Base-by-base conservation (phyloP, 1,140 invertebrate species). In the Cherax destructor region DNA sequence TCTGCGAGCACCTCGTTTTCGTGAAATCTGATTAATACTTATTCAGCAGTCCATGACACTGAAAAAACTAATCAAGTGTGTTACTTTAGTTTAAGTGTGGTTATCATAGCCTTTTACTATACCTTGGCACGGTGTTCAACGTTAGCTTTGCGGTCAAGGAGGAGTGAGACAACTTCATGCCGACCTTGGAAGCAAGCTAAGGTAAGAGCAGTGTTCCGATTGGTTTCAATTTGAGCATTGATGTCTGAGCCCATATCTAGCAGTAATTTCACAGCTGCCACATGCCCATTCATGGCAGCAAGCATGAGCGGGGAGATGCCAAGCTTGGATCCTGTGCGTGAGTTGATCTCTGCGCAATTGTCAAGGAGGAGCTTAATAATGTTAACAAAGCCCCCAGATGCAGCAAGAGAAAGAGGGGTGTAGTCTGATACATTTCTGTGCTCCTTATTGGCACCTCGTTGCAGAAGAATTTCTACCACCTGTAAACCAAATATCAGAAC, bases 241-340 rank as follows among this genome's bases (percentile, higher is more conserved):
- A 99, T 99, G 94, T 99, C 99, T 94, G 98, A 99, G 86, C 99
- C 99, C 97, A 98, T 99, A 94, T 99, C 99, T 81, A 99, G 95
- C 24, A 99, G 95, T 80, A 99, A 95, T 94, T 95, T 95, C n/a
- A 96, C 96, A 47, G 96, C 96, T 47, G 95, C 96, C 50, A 98
- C 98, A 95, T 99, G 99, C 0, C 99, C 99, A 96, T 99, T 99
- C 99, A 99, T 99, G 10, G 99, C 98, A 41, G 99, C 99, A 93
- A 99, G 95, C 99, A 99, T 99, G 41, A 99, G 95, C 4, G 99
- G 99, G 0, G 99, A 99, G 93, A 99, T 99, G 79, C 99, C 99
- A 69, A 99, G 95, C 95, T 99, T 99, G 80, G 98, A 99, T 56
- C 98, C 98, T 77, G 98, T 99, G 93, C 98, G 96, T 7, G 99